Percentiles rank a stretch among this genome's conserved stretches.
Evolutionary conservation across 2,888 invertebrate genomes (phyloP).

Genomic region (Acanthococcus lagerstroemiae): DNA sequence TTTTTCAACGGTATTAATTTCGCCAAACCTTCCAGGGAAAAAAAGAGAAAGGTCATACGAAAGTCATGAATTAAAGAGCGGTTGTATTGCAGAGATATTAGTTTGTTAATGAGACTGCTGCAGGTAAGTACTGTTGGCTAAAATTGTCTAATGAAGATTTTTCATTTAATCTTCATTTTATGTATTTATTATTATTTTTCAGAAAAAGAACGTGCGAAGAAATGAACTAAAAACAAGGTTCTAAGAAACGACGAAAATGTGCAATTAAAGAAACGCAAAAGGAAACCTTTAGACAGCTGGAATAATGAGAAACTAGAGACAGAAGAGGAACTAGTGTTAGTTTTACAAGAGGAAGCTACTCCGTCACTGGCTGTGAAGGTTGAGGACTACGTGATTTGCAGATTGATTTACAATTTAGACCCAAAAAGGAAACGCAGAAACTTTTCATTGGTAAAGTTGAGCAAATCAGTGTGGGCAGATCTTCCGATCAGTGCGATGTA

Average conservation of each 20-base stretch:
- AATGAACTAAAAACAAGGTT: neutral
- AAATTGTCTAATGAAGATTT: neutral
- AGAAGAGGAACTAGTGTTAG: neutral
- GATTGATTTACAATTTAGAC: neutral
- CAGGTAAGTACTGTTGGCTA: neutral
- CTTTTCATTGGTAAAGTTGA: neutral
- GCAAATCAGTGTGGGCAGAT: neutral
- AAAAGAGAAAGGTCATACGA: too few species aligned
- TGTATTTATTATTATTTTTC: neutral
- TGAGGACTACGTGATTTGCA: neutral
- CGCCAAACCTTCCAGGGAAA: neutral
- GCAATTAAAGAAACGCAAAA: neutral
- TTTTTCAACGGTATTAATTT: conserved; percentile 3
- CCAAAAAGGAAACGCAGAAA: neutral
- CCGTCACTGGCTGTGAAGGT: neutral
- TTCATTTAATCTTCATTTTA: too few species aligned
- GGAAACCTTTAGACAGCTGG: neutral
- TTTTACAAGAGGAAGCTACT: neutral
- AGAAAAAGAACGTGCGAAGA: neutral
- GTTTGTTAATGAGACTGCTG: neutral
- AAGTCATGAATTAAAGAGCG: conserved; percentile 2
- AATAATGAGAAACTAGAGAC: neutral
- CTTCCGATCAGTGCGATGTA: neutral
- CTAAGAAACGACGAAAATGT: neutral
- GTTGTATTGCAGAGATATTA: neutral